These are phyloP conservation scores for Jaculus jaculus DNA, from an alignment of 2,113 vertebrate genomes.

Conservation along the genomic window DNA sequence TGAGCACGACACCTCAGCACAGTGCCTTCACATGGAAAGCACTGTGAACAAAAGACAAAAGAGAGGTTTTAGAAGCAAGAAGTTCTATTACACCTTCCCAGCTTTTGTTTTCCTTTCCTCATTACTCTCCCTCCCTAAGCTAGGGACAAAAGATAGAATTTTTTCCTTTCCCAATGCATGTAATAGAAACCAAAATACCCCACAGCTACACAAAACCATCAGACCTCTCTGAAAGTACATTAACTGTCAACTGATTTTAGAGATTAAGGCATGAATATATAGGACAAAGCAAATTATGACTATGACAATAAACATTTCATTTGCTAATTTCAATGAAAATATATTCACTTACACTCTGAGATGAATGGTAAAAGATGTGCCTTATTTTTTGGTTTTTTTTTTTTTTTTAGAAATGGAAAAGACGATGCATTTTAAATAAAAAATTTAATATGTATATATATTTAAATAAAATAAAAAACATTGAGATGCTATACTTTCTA, in stretches of 20 bases:
- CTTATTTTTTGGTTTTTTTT: neutral
- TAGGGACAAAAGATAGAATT: neutral
- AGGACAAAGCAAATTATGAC: fast-evolving
- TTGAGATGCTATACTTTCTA: neutral
- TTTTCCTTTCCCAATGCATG: neutral
- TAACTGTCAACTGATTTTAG: neutral
- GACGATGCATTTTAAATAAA: too few species aligned
- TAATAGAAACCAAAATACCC: neutral
- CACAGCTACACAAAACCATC: neutral
- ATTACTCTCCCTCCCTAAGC: too few species aligned
- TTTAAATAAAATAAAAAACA: neutral
- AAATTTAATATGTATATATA: too few species aligned
- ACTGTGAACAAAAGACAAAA: neutral
- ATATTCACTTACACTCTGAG: neutral
- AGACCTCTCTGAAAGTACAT: neutral
- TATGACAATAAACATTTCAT: neutral
- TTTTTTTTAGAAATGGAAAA: neutral
- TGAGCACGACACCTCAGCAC: neutral
- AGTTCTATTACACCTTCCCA: neutral
- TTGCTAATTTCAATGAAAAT: neutral
- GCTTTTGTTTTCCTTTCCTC: fast-evolving
- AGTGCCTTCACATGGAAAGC: too few species aligned
- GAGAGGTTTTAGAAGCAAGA: neutral
- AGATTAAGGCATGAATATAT: fast-evolving
- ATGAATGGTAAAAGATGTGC: neutral